A percentile compares a stretch with the other conserved stretches of the same genome.
Evolutionary conservation across 2,888 invertebrate species (phyloP).

Genomic region (Epiblema foenella): DNA sequence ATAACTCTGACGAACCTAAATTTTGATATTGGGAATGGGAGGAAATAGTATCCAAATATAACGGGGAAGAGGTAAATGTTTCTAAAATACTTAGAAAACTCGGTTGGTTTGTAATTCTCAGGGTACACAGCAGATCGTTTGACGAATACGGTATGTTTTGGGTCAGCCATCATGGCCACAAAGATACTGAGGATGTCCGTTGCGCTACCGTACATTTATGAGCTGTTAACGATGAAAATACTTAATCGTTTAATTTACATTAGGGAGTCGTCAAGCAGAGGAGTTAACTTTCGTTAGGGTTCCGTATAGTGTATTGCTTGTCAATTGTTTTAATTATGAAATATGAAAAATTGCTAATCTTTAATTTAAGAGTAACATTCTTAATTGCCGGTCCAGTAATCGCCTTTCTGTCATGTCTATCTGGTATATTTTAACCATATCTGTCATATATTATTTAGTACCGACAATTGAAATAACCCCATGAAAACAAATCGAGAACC

Average conservation of each 20-base stretch:
- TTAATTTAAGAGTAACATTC: no score
- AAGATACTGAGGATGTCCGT: slow-evolving; percentile 8
- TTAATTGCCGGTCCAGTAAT: no score
- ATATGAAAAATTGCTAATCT: no score
- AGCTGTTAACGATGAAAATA: slow-evolving; percentile 13
- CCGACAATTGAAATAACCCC: no score
- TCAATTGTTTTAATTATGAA: no score
- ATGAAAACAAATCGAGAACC: not conserved
- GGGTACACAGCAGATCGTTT: slow-evolving; percentile 18
- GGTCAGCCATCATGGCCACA: slow-evolving; percentile 9
- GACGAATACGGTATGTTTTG: not conserved
- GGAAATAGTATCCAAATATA: slow-evolving; percentile 32
- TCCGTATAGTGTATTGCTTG: not conserved
- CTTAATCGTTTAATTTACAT: slow-evolving; percentile 22
- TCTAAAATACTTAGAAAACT: slow-evolving; percentile 24
- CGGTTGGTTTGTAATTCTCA: not conserved
- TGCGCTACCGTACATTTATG: slow-evolving; percentile 9
- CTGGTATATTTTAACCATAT: no score
- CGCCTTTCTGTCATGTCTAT: no score
- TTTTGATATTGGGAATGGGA: slow-evolving; percentile 23
- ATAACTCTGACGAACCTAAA: slow-evolving; percentile 23
- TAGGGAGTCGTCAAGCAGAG: not conserved
- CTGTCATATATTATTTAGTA: no score
- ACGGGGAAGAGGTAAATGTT: slow-evolving; percentile 15
- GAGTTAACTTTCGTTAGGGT: not conserved